Evolutionary conservation across 2,113 vertebrate genomes (phyloP), one percentile per base, ranked within the genome.

Genomic region (Sterna hirundo): DNA sequence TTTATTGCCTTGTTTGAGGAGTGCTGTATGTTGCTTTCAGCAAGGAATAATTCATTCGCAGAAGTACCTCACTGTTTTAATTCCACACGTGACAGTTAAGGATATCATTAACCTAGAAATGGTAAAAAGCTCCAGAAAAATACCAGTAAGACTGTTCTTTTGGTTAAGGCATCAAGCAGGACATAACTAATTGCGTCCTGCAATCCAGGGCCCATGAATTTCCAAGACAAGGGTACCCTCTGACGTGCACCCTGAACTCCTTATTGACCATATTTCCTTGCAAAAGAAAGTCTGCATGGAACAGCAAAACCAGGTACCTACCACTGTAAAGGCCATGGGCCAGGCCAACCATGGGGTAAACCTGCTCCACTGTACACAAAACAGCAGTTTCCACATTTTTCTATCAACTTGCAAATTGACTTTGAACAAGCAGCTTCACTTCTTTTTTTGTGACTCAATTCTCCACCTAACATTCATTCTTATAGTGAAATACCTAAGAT

Each of bases 1-100:
- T 93, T 96, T 95, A 93, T 76, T 76, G 32, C 32, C 54, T 51
- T 82, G 36, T 83, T 70, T 90, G 62, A 87, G 83, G 71, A 46
- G 32, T 21, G 13, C 29, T 96, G 36, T 51, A 20, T 40, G 79
- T 52, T 81, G 17, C 32, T 85, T 80, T 79, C 86, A 76, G 46
- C 91, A 83, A 87, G 61, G 62, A 94, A 92, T 86, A 89, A 92
- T n/a, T 82, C 55, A 65, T 93, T 78, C 8, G 2, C 57, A 81
- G 30, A 90, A 83, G 15, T 51, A 52, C 60, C 36, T 83, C n/a
- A 19, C 29, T 89, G 10, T 65, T 93, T 82, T 57, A 81, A 76
- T 61, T 76, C 47, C 27, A 92, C 4, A 0, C 46, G 26, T 65
- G 77, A 91, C 34, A 89, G 22, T 70, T 84, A 72, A 78, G 36